Evolutionary conservation across 2,888 invertebrate species (phyloP).

Genomic region (Brenthis ino): DNA sequence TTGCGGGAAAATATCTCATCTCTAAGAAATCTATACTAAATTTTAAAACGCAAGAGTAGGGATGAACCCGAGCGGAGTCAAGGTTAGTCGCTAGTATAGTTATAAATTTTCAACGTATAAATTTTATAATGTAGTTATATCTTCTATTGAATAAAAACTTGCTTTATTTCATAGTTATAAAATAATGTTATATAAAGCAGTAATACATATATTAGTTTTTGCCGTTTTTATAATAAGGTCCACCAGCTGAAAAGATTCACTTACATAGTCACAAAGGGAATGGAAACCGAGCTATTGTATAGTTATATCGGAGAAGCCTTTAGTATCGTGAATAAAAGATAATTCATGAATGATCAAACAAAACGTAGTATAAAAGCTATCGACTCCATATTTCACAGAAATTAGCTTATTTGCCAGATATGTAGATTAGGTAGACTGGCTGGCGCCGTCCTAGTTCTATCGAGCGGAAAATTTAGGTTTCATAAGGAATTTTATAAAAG

Average conservation of each 20-base stretch:
- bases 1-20: too few relatives aligned
- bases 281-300: conserved; percentile 33
- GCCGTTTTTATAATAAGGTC: conserved; percentile 18
- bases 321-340: conserved; percentile 41
- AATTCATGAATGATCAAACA: conserved; percentile 47
- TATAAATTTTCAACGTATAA: too few relatives aligned
- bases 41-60: too few relatives aligned
- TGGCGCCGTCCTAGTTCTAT: conserved; percentile 58
- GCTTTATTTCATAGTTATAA: too few relatives aligned
- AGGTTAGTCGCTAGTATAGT: too few relatives aligned
- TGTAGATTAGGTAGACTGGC: conserved; percentile 58
- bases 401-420: conserved; percentile 65
- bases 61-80: too few relatives aligned
- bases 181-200: background rate
- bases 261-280: conserved; percentile 38
- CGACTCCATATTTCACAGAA: conserved; percentile 60
- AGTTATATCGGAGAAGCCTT: conserved; percentile 34
- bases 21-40: too few relatives aligned
- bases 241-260: conserved; percentile 33
- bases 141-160: too few relatives aligned
- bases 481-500: conserved; percentile 33
- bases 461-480: conserved; percentile 51
- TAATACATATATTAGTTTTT: conserved; percentile 10
- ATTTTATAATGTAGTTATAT: too few relatives aligned
- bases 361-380: conserved; percentile 51